Evolutionary conservation across 2,113 vertebrate species (phyloP), one percentile per base, ranked within the genome.

Genomic region (Paracanthobrama guichenoti): DNA sequence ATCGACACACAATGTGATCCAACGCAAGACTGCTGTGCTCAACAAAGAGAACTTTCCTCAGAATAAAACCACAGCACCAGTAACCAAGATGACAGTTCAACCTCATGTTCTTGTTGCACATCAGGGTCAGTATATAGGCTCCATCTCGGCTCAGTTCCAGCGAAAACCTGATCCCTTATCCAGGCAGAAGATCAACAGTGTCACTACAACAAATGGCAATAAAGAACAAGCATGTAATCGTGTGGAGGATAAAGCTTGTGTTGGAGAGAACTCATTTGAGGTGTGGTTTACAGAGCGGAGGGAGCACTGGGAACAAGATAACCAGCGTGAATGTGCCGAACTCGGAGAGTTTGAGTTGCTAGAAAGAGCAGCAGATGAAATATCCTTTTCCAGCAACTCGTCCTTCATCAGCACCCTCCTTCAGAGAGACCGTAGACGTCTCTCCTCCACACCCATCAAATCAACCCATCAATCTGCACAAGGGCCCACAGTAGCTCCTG

Each of bases 301-400:
- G 42, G 92, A 91, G 82, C 93, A 73, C 35, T 98, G 96, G 97
- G 96, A 97, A 74, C 92, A 90, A 35, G 93, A 96, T 83, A 94
- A 91, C 81, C 94, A 95, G 86, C 91, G 93, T 76, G 98, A 99
- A 86, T 95, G 89, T 84, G 88, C 95, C 73, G 97, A 98, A 93
- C 93, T 99, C 90, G 96, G 97, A 90, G 98, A 99, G 88, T 99
- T 99, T 94, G 95, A 99, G 89, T 95, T 98, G 88, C 92, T 99
- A 86, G 97, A 99, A 88, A 94, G 95, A 90, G 97, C 96, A 35
- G 97, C 97, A 11, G 96, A 97, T 88, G 97, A 99, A 92, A 92
- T 97, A 42, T 99, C 98, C 79, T 98, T 99, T 93, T 97, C 97
- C 9, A 98, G 97, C 79, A 98, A 96, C 94, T 98, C 98, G 14